Conservation (phyloP, 2,888 invertebrate genomes). For the Steromphala cineraria region DNA sequence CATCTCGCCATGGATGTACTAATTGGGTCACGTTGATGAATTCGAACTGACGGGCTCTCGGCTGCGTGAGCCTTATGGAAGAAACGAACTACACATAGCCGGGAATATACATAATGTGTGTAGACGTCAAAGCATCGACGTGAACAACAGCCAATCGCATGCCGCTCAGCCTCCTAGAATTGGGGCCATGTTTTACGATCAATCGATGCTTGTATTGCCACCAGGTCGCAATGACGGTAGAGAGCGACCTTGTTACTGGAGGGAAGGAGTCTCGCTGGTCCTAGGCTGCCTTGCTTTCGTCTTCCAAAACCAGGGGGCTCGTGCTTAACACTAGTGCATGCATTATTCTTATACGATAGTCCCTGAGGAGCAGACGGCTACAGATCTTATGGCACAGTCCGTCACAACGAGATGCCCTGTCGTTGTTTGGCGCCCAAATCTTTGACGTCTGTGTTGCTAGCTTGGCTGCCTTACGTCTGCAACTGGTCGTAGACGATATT, state of each 20-base stretch:
- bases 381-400: neutral
- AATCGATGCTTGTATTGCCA: constrained; percentile 10
- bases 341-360: neutral
- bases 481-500: constrained; percentile 6
- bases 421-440: constrained; percentile 3
- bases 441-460: constrained; percentile 20
- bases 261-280: neutral
- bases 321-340: neutral
- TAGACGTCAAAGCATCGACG: neutral
- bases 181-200: constrained; percentile 15
- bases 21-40: constrained; percentile 20
- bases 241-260: constrained; percentile 5
- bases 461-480: constrained; percentile 7
- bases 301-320: neutral
- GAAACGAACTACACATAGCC: neutral
- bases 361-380: too few relatives aligned
- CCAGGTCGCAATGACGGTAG: neutral
- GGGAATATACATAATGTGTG: constrained; percentile 3
- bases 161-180: neutral
- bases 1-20: neutral
- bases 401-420: neutral
- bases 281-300: neutral
- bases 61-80: neutral
- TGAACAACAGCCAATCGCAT: neutral
- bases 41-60: constrained; percentile 8